Evolutionary conservation across 2,113 vertebrate genomes (phyloP).

Genomic region (Spilogale gracilis): DNA sequence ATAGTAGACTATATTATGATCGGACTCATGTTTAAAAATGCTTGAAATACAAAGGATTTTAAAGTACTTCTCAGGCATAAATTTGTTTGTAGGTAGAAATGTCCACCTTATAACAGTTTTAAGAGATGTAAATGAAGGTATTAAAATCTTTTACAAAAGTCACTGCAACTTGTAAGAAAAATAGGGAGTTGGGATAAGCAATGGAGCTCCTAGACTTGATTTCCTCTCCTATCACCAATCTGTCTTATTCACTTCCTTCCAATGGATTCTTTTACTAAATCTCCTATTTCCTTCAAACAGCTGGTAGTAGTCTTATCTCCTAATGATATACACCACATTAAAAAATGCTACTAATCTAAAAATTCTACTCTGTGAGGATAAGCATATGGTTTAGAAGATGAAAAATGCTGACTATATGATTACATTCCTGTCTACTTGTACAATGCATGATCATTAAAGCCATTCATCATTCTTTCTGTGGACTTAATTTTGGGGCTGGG

Average conservation of each 20-base stretch:
- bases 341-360: conserved; percentile 77
- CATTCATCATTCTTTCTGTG: conserved; percentile 58
- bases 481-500: conserved; percentile 53
- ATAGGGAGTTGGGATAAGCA: conserved; percentile 17
- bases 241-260: conserved; percentile 76
- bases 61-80: conserved; percentile 41
- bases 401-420: conserved; percentile 73
- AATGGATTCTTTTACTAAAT: conserved; percentile 65
- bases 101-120: not conserved
- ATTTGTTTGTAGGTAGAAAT: conserved; percentile 58
- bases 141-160: conserved; percentile 57
- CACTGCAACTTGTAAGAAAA: conserved; percentile 23
- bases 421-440: conserved; percentile 50
- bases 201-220: conserved; percentile 31
- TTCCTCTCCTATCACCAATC: conserved; percentile 49
- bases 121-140: conserved; percentile 21
- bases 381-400: conserved; percentile 75
- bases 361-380: conserved; percentile 75
- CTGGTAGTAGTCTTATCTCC: conserved; percentile 76
- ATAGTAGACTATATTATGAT: not conserved
- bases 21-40: not conserved
- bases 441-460: conserved; percentile 69
- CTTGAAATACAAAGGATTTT: conserved; percentile 33
- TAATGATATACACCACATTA: conserved; percentile 82
- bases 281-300: conserved; percentile 71